Base-by-base conservation (phyloP, 2,113 vertebrate genomes). In the Thunnus thynnus region DNA sequence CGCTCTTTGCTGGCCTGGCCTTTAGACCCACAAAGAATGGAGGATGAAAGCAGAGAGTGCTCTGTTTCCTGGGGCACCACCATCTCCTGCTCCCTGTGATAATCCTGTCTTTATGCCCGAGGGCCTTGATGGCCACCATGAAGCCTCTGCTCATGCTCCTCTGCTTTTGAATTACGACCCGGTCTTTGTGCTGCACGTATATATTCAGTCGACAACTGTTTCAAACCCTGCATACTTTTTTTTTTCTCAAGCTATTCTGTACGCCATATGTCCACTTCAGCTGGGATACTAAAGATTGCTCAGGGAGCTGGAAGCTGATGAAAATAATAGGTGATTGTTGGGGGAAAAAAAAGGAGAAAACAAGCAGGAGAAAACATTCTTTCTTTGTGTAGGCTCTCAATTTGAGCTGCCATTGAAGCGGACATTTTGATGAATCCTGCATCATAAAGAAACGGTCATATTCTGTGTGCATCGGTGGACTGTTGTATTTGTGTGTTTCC, bases 1-100 rank as follows among this genome's bases (percentile, higher is more conserved):
- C 78, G 80, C 69, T 74, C 60, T 72, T 77, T 44, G 22, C 71
- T 36, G 64, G 12, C 66, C 20, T 82, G 89, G 75, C 84, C 86
- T 90, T 88, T 86, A 76, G 75, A 82, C 68, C 79, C 66, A 62
- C 76, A 78, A 74, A 88, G 85, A 90, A 78, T 58, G 75, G 75
- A 25, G 79, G 85, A 91, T 88, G 73, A 91, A 90, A 92, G 71
- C 70, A 80, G 70, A 54, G 84, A 72, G 77, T 70, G 2, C 72
- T 78, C 61, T 27, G 75, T 84, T 83, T 92, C 85, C 84, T 30
- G 72, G 87, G 89, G 86, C 81, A 60, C 50, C 80, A 68, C 85
- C 73, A 77, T 89, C 76, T 86, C 72, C 74, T 69, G 56, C 88
- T 87, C 87, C 72, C 82, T 88, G 83, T 83, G 82, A 86, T 92